These are phyloP conservation scores for Brevimyrus niger DNA, from an alignment of 2,113 vertebrate genomes.

Conservation along the genomic window DNA sequence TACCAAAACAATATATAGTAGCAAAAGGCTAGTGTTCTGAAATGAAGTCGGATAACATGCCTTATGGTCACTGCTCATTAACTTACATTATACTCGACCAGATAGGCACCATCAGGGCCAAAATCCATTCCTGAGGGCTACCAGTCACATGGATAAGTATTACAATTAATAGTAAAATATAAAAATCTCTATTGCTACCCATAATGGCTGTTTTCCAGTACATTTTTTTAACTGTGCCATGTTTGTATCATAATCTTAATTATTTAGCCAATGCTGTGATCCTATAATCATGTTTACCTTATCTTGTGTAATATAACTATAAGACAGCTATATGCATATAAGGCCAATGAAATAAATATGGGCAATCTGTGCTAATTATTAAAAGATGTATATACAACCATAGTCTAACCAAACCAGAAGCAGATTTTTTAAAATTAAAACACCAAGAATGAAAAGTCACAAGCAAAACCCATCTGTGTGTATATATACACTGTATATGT, in stretches of 20 bases:
- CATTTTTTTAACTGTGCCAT: neutral
- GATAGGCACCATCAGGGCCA: neutral
- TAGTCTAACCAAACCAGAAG: conserved; percentile 1
- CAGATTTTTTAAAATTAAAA: neutral
- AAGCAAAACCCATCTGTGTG: neutral
- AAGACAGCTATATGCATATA: neutral
- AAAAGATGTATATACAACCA: neutral
- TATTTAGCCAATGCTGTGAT: neutral
- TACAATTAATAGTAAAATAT: neutral
- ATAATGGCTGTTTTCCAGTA: neutral
- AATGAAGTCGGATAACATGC: conserved; percentile 48
- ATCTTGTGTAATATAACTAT: neutral
- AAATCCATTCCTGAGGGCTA: neutral
- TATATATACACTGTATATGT: neutral
- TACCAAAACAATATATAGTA: neutral
- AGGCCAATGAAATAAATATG: neutral
- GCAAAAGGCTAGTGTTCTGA: conserved; percentile 28
- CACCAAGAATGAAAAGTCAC: neutral
- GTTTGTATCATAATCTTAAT: neutral
- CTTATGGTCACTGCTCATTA: conserved; percentile 29
- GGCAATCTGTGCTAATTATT: neutral
- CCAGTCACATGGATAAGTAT: neutral
- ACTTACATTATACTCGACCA: neutral
- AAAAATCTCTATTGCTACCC: neutral
- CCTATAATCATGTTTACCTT: neutral